Evolutionary conservation across 2,797 vertebrate species (phyloP), one percentile per base, ranked within the genome.

Genomic region (Arctocebus calabarensis): DNA sequence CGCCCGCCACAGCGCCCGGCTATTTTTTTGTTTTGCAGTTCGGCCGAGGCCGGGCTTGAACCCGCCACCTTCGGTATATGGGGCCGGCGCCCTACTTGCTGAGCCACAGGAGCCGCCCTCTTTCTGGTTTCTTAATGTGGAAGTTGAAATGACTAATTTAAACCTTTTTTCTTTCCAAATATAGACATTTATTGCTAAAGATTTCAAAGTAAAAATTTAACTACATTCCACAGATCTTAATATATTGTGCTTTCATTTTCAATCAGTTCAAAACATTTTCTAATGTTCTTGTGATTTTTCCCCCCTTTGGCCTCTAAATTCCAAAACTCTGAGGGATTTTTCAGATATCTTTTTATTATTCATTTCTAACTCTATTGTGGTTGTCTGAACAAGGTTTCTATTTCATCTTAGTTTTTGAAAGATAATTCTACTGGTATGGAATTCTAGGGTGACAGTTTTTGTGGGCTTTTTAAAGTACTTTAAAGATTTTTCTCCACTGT

Each of bases 181-280:
- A 81, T 7, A 91, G 75, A 25, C 40, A n/a, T n/a, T n/a, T n/a
- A 85, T 37, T 92, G 62, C 62, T 77, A 88, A 88, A 90, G 70
- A 48, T 77, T 55, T 92, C 20, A 57, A 79, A 45, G 73, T 88
- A 84, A 83, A 89, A 25, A 2, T 57, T 92, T 73, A 79, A 37
- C 20, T 59, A 20, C 45, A 77, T 62, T 77, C 17, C 34, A 84
- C 48, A 89, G 48, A 64, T 71, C 86, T 66, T 79, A 20, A 66
- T 37, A 73, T 81, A 23, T 45, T 57, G 45, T 84, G n/a, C 45
- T 85, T 95, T 89, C 71, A 89, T 84, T 89, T 92, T 73, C 62
- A 83, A 78, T 88, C 40, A 66, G 45, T 95, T 91, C 55, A 84
- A 73, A 90, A 57, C 37, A 84, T 89, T 77, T 91, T 77, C 43